Evolutionary conservation across 2,888 invertebrate genomes (phyloP), one percentile per base, ranked within the genome.

Genomic region (Aethes cnicana): DNA sequence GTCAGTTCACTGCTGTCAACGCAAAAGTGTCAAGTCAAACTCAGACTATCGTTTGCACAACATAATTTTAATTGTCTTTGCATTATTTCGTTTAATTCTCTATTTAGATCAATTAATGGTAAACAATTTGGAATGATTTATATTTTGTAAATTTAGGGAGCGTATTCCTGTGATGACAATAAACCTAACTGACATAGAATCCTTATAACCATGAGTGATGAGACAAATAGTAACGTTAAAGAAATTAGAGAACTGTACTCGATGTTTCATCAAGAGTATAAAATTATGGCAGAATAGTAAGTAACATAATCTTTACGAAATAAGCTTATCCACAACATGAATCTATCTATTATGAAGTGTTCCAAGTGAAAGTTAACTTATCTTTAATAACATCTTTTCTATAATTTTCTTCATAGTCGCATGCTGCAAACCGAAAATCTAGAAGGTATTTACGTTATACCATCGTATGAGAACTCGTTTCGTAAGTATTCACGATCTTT

Each of bases 271-370:
- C 95, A 96, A 76, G 97, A 98, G 81, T 97, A 97, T 71, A 94
- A 95, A 65, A 94, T 97, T 63, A 92, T 97, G 81, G 96, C 97
- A 2, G 97, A 98, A 90, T 98, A 97, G 97, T 97, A 92, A 93
- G 95, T 91, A 30, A 43, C 53, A 25, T 26, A 37, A 35, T 14
- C 16, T 14, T 14, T 14, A 54, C 53, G 41, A 21, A 26, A 11
- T n/a, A n/a, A n/a, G n/a, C n/a, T n/a, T n/a, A n/a, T n/a, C n/a
- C n/a, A n/a, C n/a, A n/a, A n/a, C n/a, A n/a, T n/a, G n/a, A n/a
- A n/a, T n/a, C n/a, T n/a, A n/a, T n/a, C n/a, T n/a, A n/a, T n/a
- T n/a, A n/a, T n/a, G n/a, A n/a, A n/a, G n/a, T n/a, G n/a, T n/a
- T n/a, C 21, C n/a, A 7, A 33, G n/a, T 16, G 28, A 28, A 28